A percentile compares a stretch with the other conserved stretches of the same genome.
Conservation (phyloP, 92 coral and sea anemone species). For the Bergia sp. region DNA sequence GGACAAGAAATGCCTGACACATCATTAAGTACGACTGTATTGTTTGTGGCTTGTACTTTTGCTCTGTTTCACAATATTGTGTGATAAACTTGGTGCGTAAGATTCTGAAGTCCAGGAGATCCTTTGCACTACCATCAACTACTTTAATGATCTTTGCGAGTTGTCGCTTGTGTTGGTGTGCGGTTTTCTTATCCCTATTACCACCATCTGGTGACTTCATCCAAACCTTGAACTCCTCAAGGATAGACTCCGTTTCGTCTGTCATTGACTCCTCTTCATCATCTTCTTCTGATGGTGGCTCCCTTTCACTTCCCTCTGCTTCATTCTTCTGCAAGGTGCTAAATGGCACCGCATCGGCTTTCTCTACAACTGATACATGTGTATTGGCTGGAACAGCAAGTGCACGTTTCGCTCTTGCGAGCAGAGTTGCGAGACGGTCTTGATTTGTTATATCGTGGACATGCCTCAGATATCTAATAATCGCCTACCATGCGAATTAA, state of each 20-base stretch:
- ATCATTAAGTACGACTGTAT: conserved; percentile 50
- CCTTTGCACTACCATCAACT: background rate
- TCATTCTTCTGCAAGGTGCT: background rate
- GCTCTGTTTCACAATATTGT: conserved; percentile 21
- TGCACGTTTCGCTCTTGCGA: conserved; percentile 27
- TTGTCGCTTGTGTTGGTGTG: conserved; percentile 19
- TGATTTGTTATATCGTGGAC: conserved; percentile 17
- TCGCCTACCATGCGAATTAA: too few species aligned
- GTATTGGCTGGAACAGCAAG: background rate
- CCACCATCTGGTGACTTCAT: conserved; percentile 41
- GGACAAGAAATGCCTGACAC: conserved; percentile 35
- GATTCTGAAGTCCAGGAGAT: conserved; percentile 23
- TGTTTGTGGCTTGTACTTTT: conserved; percentile 23
- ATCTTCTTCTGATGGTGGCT: conserved; percentile 14
- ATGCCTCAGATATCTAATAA: conserved; percentile 12
- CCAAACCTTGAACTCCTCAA: conserved; percentile 32
- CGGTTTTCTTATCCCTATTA: conserved; percentile 14
- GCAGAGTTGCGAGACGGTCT: conserved; percentile 6
- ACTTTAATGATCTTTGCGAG: conserved; percentile 6
- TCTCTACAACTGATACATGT: conserved; percentile 7
- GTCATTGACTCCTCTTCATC: conserved; percentile 3
- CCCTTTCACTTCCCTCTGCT: conserved; percentile 24
- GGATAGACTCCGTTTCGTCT: conserved; percentile 20
- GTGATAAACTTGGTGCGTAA: conserved; percentile 21
- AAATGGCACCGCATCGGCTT: conserved; percentile 19